Evolutionary conservation across 1,140 invertebrate genomes (phyloP).

Genomic region (Heterodera schachtii): DNA sequence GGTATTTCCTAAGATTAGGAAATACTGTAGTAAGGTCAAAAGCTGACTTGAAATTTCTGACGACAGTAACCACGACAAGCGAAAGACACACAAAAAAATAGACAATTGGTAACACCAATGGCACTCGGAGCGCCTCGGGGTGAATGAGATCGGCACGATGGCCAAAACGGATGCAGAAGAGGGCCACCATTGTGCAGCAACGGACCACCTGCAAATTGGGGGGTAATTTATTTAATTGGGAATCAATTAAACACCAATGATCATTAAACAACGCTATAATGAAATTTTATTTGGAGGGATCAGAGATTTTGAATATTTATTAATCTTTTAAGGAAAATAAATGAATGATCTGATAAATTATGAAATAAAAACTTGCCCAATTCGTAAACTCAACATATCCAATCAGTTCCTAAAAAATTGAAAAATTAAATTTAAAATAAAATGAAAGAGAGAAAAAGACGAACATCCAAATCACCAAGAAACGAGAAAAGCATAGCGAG

Average conservation of each 20-base stretch:
- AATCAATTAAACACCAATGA: background rate
- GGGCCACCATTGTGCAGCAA: slow-evolving; percentile 47
- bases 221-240: background rate
- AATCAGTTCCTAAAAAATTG: slow-evolving; percentile 32
- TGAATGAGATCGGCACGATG: slow-evolving; percentile 32
- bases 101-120: slow-evolving; percentile 48
- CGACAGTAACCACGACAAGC: slow-evolving; percentile 44
- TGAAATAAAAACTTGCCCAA: slow-evolving; percentile 25
- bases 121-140: slow-evolving; percentile 42
- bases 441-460: background rate
- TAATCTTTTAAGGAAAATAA: too few relatives aligned
- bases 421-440: background rate
- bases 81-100: slow-evolving; percentile 45
- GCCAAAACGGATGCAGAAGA: slow-evolving; percentile 51
- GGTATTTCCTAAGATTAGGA: too few relatives aligned
- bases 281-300: too few relatives aligned
- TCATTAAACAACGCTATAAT: too few relatives aligned
- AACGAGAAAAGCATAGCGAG: slow-evolving; percentile 46
- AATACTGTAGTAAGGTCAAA: background rate
- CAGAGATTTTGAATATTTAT: background rate
- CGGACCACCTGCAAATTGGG: slow-evolving; percentile 31
- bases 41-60: slow-evolving; percentile 28
- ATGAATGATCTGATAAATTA: too few relatives aligned
- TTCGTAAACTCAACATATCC: slow-evolving; percentile 49
- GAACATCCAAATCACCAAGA: slow-evolving; percentile 39